A percentile compares a stretch with the other conserved stretches of the same genome.
phyloP scores from a whole-genome alignment of 37 sponge, comb jelly and placozoan genomes.

The Halichondria panicea region DNA sequence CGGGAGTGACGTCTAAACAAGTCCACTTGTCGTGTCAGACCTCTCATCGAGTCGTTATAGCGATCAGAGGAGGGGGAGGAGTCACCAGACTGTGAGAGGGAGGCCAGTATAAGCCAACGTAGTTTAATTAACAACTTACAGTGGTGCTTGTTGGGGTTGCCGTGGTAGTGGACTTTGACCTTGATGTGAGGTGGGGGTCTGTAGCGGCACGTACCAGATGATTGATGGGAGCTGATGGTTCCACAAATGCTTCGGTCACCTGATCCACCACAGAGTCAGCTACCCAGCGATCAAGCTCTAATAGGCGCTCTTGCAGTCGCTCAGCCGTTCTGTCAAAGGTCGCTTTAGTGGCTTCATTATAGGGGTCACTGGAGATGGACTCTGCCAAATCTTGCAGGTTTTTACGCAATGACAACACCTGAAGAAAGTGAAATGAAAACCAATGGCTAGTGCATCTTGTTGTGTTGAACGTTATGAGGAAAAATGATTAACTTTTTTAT shows the following conservation, averaged over 20 bases:
- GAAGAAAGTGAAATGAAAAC: background rate
- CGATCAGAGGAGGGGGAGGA: background rate
- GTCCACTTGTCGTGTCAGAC: conserved; percentile 50
- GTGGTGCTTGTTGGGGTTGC: background rate
- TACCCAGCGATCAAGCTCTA: conserved; percentile 66
- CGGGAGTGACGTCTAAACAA: conserved; percentile 67
- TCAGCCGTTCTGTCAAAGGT: conserved; percentile 72
- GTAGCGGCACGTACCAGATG: conserved; percentile 66
- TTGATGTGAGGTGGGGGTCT: background rate
- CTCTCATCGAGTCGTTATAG: background rate
- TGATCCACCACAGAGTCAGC: conserved; percentile 70
- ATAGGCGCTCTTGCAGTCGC: conserved; percentile 56
- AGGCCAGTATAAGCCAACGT: background rate
- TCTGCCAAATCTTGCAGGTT: conserved; percentile 14
- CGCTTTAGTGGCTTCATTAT: conserved; percentile 15
- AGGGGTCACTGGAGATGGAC: background rate
- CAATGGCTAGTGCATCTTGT: background rate
- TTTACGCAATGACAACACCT: conserved; percentile 22
- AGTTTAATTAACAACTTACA: background rate
- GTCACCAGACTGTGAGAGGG: background rate
- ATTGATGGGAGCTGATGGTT: conserved; percentile 57
- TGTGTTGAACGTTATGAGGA: too few relatives aligned
- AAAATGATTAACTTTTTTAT: too few relatives aligned
- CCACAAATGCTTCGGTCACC: conserved; percentile 71
- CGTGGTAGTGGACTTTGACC: background rate